Conservation (phyloP, 2,888 invertebrate species). For the Morinoia aosen region DNA sequence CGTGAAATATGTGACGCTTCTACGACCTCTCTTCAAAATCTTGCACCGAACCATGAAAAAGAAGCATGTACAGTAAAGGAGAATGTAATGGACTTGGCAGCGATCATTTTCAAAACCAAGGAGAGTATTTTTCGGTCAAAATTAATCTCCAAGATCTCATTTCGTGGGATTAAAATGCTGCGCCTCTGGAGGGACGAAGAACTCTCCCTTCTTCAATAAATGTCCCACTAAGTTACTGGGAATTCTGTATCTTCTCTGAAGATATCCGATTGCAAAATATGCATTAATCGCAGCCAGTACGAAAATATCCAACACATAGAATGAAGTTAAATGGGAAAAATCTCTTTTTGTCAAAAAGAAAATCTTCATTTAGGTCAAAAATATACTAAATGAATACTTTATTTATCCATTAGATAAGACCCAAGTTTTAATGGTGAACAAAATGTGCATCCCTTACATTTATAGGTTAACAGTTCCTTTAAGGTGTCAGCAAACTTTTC, state of each 20-base stretch:
- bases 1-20: neutral
- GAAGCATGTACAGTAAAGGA: neutral
- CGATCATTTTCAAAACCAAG: neutral
- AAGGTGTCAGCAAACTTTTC: no score
- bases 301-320: neutral
- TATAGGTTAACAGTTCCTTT: no score
- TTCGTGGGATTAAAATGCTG: neutral
- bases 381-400: no score
- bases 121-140: neutral
- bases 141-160: neutral
- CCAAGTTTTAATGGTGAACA: no score
- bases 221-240: neutral
- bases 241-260: neutral
- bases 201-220: neutral
- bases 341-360: no score
- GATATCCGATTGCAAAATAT: neutral
- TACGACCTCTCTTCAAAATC: neutral
- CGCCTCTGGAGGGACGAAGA: neutral
- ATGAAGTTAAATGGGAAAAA: no score
- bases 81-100: neutral
- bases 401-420: no score
- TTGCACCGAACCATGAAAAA: neutral
- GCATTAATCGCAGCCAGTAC: neutral
- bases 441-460: no score
- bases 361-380: no score